Percentiles rank a stretch among this genome's conserved stretches.
phyloP scores from a whole-genome alignment of 2,888 invertebrate genomes.

The Cyaniris semiargus region DNA sequence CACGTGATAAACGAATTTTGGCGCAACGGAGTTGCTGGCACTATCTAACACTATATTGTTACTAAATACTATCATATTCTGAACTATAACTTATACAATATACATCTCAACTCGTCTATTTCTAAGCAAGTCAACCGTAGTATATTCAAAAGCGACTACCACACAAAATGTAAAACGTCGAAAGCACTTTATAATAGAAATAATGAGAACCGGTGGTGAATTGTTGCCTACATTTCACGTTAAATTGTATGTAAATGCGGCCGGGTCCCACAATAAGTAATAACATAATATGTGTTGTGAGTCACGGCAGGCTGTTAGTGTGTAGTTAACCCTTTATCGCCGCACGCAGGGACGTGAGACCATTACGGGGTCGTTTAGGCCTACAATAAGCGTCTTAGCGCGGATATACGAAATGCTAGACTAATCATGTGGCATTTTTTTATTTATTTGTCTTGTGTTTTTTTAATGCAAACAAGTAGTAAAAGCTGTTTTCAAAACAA shows the following conservation, averaged over 20 bases:
- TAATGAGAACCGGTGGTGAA: constrained; percentile 72
- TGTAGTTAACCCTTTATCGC: constrained; percentile 81
- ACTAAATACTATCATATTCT: too few species aligned
- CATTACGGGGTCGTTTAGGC: constrained; percentile 70
- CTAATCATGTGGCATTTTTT: neutral
- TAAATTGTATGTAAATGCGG: constrained; percentile 79
- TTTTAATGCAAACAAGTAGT: neutral
- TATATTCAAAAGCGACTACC: constrained; percentile 31
- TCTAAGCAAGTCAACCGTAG: constrained; percentile 10
- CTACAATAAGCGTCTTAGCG: constrained; percentile 52
- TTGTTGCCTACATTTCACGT: constrained; percentile 79
- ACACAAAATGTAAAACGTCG: constrained; percentile 62
- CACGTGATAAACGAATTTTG: too few species aligned
- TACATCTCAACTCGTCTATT: neutral
- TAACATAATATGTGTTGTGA: constrained; percentile 81
- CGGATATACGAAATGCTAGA: constrained; percentile 29
- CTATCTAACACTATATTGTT: too few species aligned
- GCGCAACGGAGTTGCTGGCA: too few species aligned
- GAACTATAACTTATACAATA: too few species aligned
- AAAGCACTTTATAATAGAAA: constrained; percentile 77
- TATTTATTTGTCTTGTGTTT: neutral
- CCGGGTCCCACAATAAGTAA: constrained; percentile 68
- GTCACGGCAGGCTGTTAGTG: constrained; percentile 79
- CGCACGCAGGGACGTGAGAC: constrained; percentile 78
- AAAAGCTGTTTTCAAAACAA: neutral